phyloP scores from a whole-genome alignment of 35 echinoderm and acorn worm genomes.

The Amphiura filiformis region DNA sequence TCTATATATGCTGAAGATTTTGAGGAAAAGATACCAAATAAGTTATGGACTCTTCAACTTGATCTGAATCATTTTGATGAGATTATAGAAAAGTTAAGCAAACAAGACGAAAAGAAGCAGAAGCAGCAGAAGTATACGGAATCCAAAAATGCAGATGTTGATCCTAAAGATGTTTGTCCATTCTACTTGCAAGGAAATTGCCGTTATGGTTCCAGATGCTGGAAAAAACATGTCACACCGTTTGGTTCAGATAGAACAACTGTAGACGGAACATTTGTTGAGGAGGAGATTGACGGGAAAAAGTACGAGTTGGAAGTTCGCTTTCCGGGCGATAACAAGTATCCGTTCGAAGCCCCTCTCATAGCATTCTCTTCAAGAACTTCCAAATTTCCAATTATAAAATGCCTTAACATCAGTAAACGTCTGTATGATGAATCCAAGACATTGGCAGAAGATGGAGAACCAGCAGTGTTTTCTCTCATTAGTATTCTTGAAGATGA shows the following conservation, averaged over 20 bases:
- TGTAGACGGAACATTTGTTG: not conserved
- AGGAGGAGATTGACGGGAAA: slow-evolving; percentile 12
- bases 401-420: slow-evolving; percentile 56
- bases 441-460: slow-evolving; percentile 21
- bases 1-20: slow-evolving; percentile 65
- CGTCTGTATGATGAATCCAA: slow-evolving; percentile 34
- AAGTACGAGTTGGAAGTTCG: slow-evolving; percentile 49
- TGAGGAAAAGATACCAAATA: slow-evolving; percentile 58
- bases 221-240: slow-evolving; percentile 10
- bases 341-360: slow-evolving; percentile 54
- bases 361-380: slow-evolving; percentile 45
- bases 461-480: slow-evolving; percentile 54
- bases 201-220: slow-evolving; percentile 42
- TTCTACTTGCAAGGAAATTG: slow-evolving; percentile 58
- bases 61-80: slow-evolving; percentile 46
- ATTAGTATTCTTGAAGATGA: slow-evolving; percentile 54
- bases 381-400: slow-evolving; percentile 36
- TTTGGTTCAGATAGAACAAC: slow-evolving; percentile 5
- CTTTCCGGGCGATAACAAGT: slow-evolving; percentile 46
- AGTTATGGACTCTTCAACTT: slow-evolving; percentile 50
- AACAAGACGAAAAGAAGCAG: no score
- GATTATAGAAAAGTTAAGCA: no score
- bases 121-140: no score
- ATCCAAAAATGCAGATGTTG: not conserved
- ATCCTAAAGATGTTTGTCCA: slow-evolving; percentile 29